phyloP scores from a whole-genome alignment of 92 coral and sea anemone species.

The Phymanthus crucifer region DNA sequence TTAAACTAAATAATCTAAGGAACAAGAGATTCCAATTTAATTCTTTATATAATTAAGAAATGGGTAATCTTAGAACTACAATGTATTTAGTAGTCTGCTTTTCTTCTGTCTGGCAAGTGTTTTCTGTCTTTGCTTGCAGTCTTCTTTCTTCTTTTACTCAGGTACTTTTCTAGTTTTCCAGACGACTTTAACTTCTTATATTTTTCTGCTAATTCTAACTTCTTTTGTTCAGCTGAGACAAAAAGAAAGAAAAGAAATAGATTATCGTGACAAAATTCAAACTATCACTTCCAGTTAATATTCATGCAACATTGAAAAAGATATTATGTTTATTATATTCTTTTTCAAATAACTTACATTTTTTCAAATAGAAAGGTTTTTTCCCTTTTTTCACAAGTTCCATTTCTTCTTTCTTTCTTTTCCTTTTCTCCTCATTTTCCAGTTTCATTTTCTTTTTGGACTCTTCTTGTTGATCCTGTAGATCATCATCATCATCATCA shows the following conservation, averaged over 20 bases:
- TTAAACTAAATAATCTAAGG: neutral
- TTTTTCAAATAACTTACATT: conserved; percentile 57
- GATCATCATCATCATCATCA: neutral
- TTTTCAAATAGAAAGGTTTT: conserved; percentile 87
- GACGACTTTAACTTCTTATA: conserved; percentile 78
- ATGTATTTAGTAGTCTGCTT: conserved; percentile 14
- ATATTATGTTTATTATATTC: neutral
- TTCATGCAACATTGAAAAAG: neutral
- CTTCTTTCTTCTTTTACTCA: conserved; percentile 82
- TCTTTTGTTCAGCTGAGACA: conserved; percentile 90
- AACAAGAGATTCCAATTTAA: too few relatives aligned
- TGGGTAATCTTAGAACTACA: too few relatives aligned
- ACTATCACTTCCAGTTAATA: too few relatives aligned
- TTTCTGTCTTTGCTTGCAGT: conserved; percentile 84
- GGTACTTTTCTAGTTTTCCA: conserved; percentile 79
- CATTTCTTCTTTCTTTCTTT: conserved; percentile 75
- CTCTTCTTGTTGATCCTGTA: conserved; percentile 75
- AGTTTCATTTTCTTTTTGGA: conserved; percentile 48
- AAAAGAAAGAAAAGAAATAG: neutral
- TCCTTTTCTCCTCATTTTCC: conserved; percentile 58
- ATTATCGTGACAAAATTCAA: neutral
- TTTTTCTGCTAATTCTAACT: conserved; percentile 88
- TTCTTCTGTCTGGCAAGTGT: conserved; percentile 80
- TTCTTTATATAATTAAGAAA: too few relatives aligned
- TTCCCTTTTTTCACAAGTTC: conserved; percentile 92